Evolutionary conservation across 2,113 vertebrate species (phyloP).

Genomic region (Argyrosomus japonicus): DNA sequence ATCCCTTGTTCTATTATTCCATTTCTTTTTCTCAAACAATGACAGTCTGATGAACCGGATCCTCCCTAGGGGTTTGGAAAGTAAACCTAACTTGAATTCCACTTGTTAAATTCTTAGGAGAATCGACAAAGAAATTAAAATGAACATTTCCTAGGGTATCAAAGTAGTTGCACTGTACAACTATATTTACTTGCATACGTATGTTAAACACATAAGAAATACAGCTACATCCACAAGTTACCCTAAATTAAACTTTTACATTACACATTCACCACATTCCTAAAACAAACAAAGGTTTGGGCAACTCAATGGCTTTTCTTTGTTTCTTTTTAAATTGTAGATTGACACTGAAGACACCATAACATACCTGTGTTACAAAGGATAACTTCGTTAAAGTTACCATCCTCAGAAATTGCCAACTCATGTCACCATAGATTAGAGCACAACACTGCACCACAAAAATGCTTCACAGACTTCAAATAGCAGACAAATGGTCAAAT

Average conservation of each 20-base stretch:
- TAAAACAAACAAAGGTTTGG: background rate
- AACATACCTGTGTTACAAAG: no score
- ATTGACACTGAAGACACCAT: no score
- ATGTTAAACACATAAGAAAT: background rate
- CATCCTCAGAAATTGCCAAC: no score
- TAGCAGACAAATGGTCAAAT: no score
- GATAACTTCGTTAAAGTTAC: no score
- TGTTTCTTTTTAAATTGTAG: no score
- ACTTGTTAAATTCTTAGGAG: background rate
- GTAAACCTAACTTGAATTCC: background rate
- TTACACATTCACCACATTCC: background rate
- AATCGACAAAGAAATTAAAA: background rate
- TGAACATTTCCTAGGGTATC: no score
- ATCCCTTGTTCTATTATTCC: conserved; percentile 14
- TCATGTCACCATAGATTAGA: no score
- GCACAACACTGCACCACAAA: no score
- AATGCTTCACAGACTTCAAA: no score
- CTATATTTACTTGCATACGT: background rate
- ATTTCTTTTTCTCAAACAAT: conserved; percentile 23
- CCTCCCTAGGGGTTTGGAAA: background rate
- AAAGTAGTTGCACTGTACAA: background rate
- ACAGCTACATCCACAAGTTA: background rate
- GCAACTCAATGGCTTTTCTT: no score
- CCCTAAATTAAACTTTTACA: background rate
- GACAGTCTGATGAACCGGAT: background rate